Evolutionary conservation across 2,888 invertebrate genomes (phyloP), one percentile per base, ranked within the genome.

Genomic region (Idaea dimidiata): DNA sequence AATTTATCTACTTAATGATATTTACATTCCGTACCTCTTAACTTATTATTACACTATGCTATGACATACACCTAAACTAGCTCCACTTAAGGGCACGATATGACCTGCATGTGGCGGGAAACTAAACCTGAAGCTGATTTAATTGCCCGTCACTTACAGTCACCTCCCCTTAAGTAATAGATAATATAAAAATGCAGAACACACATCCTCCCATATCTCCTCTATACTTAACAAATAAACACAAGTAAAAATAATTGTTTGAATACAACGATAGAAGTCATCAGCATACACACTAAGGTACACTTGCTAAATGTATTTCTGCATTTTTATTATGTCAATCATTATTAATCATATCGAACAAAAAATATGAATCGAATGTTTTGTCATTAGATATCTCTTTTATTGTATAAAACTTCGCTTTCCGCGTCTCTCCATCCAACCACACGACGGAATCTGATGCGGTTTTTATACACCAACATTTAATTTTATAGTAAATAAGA

Each of bases 1-100:
- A 91, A 91, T 91, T 91, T 91, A 91, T 86, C 92, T 92, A 92
- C 91, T 91, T 91, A 91, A 86, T 90, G 87, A 91, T 91, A 92
- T 92, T 91, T 92, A 92, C 92, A 92, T 84, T 89, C 85, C 85
- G 79, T 88, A 88, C 84, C 89, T 90, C 87, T 89, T 90, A 89
- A 78, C 81, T 84, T 87, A 86, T 72, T 66, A 71, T 79, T 81
- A 76, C 81, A 80, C 83, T 86, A 85, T 88, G 61, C 78, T 83
- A 88, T 89, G 73, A 85, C 82, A 80, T 88, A 89, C 79, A 85
- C 64, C 87, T 91, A 91, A 32, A 8, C 32, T 32, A 32, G 32
- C 32, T 32, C 10, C 32, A 32, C 32, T 8, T 32, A 32, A 32
- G 10, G 32, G 32, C 1, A 32, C 32, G 7, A 32, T 32, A 6